Base-by-base conservation (phyloP, 2,113 vertebrate genomes). In the Ceuthmochares aereus region DNA sequence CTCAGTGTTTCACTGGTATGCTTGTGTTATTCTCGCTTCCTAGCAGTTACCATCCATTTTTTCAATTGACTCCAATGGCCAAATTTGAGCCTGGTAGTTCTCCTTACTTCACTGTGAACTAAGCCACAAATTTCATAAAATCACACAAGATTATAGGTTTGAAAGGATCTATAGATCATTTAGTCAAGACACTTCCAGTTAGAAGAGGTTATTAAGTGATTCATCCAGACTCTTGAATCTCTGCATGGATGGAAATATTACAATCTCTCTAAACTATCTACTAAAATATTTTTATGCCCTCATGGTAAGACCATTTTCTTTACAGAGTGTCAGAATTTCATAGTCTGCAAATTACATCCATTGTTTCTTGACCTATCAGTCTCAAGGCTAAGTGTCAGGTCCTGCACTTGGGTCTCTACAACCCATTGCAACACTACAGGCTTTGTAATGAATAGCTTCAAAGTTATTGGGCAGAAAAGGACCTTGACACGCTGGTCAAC, bases 401-500 rank as follows among this genome's bases (percentile, higher is more conserved):
- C 12, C 34, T 36, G 25, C 58, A 18, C 43, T 22, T 51, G 4
- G 11, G 10, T 58, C 30, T 34, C 22, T 27, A 42, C 15, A 67
- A 36, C 4, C 5, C 25, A 15, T 34, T 6, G 27, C 29, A 78
- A 18, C 0, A 1, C 37, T 54, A 23, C 17, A 54, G 37, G 19
- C 36, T 19, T 52, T 14, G 43, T 11, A 45, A 34, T 20, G 10
- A 42, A 32, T 60, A 17, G 14, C 32, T 62, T 14, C 47, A 55
- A 54, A 62, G 14, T 17, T n/a, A 30, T 21, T 22, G 1, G 2
- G 6, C 1, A 1, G 21, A 32, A 68, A 68, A 52, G 18, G 6
- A 29, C 29, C 45, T 42, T 17, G 7, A 9, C 25, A 17, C 59
- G 10, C 12, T 29, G 9, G 10, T 14, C 1, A 7, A 29, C 10